Evolutionary conservation across 2,797 vertebrate genomes (phyloP), one percentile per base, ranked within the genome.

Genomic region (Hylomyscus alleni): DNA sequence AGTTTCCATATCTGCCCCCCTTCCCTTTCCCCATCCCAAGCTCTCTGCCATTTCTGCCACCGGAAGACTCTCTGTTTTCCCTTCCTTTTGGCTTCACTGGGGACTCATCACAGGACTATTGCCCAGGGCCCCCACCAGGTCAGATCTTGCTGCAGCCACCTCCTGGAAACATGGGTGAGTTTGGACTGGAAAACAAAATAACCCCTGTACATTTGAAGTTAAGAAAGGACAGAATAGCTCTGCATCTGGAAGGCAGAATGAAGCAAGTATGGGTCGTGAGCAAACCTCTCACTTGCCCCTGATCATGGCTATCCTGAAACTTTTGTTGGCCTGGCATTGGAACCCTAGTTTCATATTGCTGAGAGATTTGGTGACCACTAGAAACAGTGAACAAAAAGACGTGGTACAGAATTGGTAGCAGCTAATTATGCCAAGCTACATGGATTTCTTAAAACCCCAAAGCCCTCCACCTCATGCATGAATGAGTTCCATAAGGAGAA

Each of bases 91-190:
- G 97, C 40, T 98, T 96, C 80, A 95, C 97, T 0, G 98, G 94
- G 0, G 98, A 98, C 17, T 1, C 50, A 1, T 96, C 98, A 0
- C 99, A 98, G 40, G 29, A 97, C 26, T 99, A 98, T n/a, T 97
- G 98, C 86, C 99, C 99, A 78, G 98, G 98, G 1, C 98, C 98
- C 0, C 0, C 31, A 0, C 98, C 73, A 0, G 98, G 97, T 24
- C 99, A 99, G 67, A 96, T 99, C 44, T 94, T 99, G 90, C 97
- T 99, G 87, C 99, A 99, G 97, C 98, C 99, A 0, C 84, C 97
- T 4, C 90, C 98, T 19, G 98, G 98, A 78, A 98, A 98, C 40
- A 78, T 76, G 0, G 98, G 99, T 99, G 98, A 97, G 98, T 97
- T 11, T 9, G 15, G 78, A 31, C 37, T 89, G 44, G 47, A 44